Conservation (phyloP, 1,140 invertebrate species). For the Philopotamus ludificatus region DNA sequence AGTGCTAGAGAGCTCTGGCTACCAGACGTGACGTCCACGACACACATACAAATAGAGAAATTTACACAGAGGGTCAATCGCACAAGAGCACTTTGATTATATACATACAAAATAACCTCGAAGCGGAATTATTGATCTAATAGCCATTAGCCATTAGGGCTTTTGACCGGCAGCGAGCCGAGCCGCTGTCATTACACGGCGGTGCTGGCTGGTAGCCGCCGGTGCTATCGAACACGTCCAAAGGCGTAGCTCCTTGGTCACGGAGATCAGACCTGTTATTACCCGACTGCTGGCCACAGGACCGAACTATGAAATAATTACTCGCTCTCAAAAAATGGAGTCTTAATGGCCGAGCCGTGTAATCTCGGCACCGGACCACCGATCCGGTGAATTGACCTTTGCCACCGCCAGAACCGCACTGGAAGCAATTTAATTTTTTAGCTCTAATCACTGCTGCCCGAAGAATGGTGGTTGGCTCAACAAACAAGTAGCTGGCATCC, state of each 20-base stretch:
- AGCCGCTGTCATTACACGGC: neutral
- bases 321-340: conserved; percentile 20
- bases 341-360: conserved; percentile 27
- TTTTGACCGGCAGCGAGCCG: neutral
- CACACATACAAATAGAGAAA: too few species aligned
- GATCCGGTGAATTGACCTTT: conserved; percentile 25
- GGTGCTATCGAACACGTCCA: conserved; percentile 21
- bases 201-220: neutral
- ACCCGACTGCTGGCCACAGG: conserved; percentile 8
- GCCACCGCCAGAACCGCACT: conserved; percentile 4
- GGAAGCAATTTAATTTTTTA: conserved; percentile 9
- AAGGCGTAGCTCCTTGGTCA: conserved; percentile 22
- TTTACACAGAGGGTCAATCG: too few species aligned
- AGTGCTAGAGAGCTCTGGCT: too few species aligned
- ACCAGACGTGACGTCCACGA: too few species aligned
- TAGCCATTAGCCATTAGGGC: neutral
- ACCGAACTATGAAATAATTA: conserved; percentile 28
- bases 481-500: neutral
- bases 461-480: neutral
- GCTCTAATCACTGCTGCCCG: neutral
- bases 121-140: neutral
- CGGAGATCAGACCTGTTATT: conserved; percentile 26
- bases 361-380: conserved; percentile 11
- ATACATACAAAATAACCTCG: too few species aligned
- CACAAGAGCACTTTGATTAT: too few species aligned